Evolutionary conservation across 2,888 invertebrate species (phyloP).

Genomic region (Idaea straminata): DNA sequence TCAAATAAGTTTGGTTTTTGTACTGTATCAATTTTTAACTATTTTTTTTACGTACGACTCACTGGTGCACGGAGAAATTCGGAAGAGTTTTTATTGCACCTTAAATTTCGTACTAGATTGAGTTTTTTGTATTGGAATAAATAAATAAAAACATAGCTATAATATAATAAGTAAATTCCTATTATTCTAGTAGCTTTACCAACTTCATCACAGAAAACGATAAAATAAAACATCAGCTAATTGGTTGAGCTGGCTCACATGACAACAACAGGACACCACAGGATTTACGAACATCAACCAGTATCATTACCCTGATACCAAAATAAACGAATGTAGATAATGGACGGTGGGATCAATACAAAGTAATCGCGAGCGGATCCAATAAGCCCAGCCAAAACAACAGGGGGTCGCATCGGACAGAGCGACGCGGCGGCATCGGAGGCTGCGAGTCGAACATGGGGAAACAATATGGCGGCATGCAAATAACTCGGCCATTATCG

Average conservation of each 20-base stretch:
- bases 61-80: too few species aligned
- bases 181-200: neutral
- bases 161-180: too few species aligned
- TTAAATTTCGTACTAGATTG: too few species aligned
- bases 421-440: constrained; percentile 47
- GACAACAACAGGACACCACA: constrained; percentile 35
- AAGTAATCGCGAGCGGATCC: constrained; percentile 79
- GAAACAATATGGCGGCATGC: constrained; percentile 80
- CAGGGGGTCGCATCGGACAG: constrained; percentile 65
- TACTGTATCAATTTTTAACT: too few species aligned
- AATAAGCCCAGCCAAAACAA: constrained; percentile 77
- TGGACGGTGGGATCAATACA: constrained; percentile 78
- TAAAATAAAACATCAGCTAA: neutral
- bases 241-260: constrained; percentile 10
- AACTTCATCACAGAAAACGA: neutral
- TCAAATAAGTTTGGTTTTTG: too few species aligned
- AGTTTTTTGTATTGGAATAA: too few species aligned
- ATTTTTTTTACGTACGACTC: too few species aligned
- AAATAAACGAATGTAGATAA: constrained; percentile 78
- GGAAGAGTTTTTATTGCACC: too few species aligned
- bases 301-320: constrained; percentile 72
- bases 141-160: too few species aligned
- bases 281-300: constrained; percentile 62
- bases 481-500: constrained; percentile 80
- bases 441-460: constrained; percentile 68